Evolutionary conservation across 2,113 vertebrate species (phyloP).

Genomic region (Perca fluviatilis): DNA sequence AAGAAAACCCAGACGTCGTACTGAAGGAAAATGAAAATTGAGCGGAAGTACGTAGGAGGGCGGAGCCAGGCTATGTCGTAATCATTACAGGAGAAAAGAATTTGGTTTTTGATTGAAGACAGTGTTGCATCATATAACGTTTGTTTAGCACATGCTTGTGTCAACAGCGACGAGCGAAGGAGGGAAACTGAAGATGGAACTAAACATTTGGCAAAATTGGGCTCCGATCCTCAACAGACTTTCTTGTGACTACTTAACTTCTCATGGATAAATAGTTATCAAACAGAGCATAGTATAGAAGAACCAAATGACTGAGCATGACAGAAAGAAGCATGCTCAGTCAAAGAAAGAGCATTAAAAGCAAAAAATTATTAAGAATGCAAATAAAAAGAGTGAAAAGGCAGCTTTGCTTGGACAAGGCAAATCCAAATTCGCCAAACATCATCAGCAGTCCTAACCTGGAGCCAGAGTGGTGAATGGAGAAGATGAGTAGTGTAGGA

Average conservation of each 20-base stretch:
- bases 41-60: too few relatives aligned
- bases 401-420: conserved; percentile 45
- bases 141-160: too few relatives aligned
- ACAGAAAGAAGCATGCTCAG: conserved; percentile 56
- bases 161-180: too few relatives aligned
- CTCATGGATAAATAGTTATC: conserved; percentile 82
- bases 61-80: neutral
- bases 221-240: conserved; percentile 52
- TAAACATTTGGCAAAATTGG: too few relatives aligned
- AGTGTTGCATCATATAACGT: too few relatives aligned
- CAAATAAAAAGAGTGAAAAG: neutral
- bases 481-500: neutral
- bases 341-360: conserved; percentile 60
- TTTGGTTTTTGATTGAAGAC: too few relatives aligned
- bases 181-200: too few relatives aligned
- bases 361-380: conserved; percentile 5
- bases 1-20: too few relatives aligned
- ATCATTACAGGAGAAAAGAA: neutral
- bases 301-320: conserved; percentile 79
- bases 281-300: conserved; percentile 65
- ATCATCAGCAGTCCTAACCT: conserved; percentile 39
- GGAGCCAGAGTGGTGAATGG: neutral
- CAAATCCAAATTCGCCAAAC: conserved; percentile 65
- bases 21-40: too few relatives aligned
- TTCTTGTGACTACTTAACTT: conserved; percentile 58